Base-by-base conservation (phyloP, 2,797 vertebrate species). In the Oreortyx pictus region DNA sequence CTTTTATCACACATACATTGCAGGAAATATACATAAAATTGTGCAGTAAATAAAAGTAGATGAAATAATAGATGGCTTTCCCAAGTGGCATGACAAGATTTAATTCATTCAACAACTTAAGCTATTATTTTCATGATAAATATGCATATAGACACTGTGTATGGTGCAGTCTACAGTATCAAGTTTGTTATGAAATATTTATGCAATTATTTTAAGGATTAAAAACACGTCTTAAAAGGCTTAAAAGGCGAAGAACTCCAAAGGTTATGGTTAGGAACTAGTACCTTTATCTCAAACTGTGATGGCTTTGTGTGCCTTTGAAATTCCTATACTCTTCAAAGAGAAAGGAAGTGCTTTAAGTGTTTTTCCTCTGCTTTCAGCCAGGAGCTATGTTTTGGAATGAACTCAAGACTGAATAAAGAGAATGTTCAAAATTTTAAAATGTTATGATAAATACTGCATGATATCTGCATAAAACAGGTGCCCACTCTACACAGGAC, bases 241-340 rank as follows among this genome's bases (percentile, higher is more conserved):
- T 65, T 46, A 64, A 39, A 71, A 61, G 29, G 25, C 50, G 61
- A 35, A 88, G 47, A 46, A 18, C 37, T 77, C 37, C n/a, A 67
- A n/a, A 74, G 77, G 14, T 35, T 37, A 4, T 6, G 27, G 43
- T 82, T 77, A 72, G 52, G 41, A 88, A 6, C n/a, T 50, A 14
- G 61, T n/a, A 75, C 24, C 27, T 81, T 91, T 41, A 67, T 83
- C 50, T 91, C 50, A 50, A 2, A 17, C 25, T 41, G 54, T 27
- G 57, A 47, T 57, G 19, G 4, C 49, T 94, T 65, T 75, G 31
- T 70, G 37, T 67, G 60, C 50, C 72, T 90, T 88, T 90, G 75
- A 91, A 94, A 94, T 66, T 3, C 1, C 37, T 50, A 60, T 37
- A 70, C n/a, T 77, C 49, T 90, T 89, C 74, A 78, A 94, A 96